phyloP scores from a whole-genome alignment of 2,888 invertebrate species.

The Metallyticus violacea region DNA sequence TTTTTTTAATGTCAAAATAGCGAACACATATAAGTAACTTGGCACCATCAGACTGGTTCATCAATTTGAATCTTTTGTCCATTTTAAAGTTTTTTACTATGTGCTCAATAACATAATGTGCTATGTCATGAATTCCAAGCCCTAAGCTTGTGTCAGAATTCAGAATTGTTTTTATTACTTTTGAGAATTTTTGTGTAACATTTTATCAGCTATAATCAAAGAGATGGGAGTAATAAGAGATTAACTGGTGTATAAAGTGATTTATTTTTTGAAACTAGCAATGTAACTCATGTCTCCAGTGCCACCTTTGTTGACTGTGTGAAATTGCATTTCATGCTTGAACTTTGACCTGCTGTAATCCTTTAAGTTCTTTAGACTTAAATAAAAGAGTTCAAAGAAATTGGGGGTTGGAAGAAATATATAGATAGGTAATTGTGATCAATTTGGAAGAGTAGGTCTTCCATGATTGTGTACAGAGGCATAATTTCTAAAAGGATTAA shows the following conservation, averaged over 20 bases:
- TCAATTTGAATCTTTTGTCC: background rate
- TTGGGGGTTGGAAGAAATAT: too few relatives aligned
- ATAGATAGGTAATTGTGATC: too few relatives aligned
- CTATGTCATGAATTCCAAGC: background rate
- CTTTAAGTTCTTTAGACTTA: too few relatives aligned
- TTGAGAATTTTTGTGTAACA: background rate
- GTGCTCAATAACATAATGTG: background rate
- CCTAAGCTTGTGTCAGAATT: background rate
- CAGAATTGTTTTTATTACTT: background rate
- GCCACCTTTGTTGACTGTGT: background rate
- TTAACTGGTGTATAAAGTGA: background rate
- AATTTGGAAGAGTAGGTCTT: too few relatives aligned
- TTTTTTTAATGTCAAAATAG: background rate
- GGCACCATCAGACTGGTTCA: background rate
- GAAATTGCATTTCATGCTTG: background rate
- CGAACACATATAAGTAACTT: background rate
- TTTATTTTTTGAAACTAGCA: background rate
- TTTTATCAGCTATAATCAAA: background rate
- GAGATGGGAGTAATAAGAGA: background rate
- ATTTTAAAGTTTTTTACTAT: background rate
- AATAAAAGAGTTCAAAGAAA: too few relatives aligned
- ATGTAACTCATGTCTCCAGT: background rate
- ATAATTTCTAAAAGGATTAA: too few relatives aligned
- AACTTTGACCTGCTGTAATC: background rate
- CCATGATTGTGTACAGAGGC: too few relatives aligned